phyloP scores from a whole-genome alignment of 2,888 invertebrate species.

The Scotopteryx bipunctaria region DNA sequence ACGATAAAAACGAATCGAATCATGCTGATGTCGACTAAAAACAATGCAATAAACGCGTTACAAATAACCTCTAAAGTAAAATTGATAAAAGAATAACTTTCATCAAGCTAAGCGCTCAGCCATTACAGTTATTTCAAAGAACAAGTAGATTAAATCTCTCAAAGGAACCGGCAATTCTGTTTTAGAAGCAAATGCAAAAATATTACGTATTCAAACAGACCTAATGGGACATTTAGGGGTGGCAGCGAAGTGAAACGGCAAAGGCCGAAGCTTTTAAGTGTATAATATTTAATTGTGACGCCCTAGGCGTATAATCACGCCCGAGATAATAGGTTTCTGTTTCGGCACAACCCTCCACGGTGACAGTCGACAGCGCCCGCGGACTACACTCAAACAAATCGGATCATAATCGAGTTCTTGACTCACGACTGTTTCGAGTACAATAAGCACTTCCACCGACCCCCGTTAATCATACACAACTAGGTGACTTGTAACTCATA shows the following conservation, averaged over 20 bases:
- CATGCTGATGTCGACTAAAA: constrained; percentile 39
- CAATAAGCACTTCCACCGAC: constrained; percentile 37
- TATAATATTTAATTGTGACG: constrained; percentile 84
- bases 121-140: constrained; percentile 81
- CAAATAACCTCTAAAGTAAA: constrained; percentile 20
- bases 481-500: constrained; percentile 51
- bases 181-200: constrained; percentile 83
- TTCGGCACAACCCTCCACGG: constrained; percentile 79
- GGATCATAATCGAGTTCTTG: constrained; percentile 78
- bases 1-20: constrained; percentile 58
- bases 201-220: constrained; percentile 84
- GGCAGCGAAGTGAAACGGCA: constrained; percentile 83
- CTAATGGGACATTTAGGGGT: constrained; percentile 84
- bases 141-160: constrained; percentile 82
- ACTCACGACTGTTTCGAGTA: constrained; percentile 60
- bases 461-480: constrained; percentile 13
- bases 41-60: constrained; percentile 17
- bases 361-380: constrained; percentile 78
- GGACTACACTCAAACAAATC: constrained; percentile 78
- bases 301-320: constrained; percentile 84
- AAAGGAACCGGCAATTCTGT: constrained; percentile 82
- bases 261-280: constrained; percentile 84
- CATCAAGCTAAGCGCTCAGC: constrained; percentile 74
- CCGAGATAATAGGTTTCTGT: constrained; percentile 84
- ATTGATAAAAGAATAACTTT: constrained; percentile 59